Evolutionary conservation across 2,888 invertebrate species (phyloP).

Genomic region (Drosophila atripex): DNA sequence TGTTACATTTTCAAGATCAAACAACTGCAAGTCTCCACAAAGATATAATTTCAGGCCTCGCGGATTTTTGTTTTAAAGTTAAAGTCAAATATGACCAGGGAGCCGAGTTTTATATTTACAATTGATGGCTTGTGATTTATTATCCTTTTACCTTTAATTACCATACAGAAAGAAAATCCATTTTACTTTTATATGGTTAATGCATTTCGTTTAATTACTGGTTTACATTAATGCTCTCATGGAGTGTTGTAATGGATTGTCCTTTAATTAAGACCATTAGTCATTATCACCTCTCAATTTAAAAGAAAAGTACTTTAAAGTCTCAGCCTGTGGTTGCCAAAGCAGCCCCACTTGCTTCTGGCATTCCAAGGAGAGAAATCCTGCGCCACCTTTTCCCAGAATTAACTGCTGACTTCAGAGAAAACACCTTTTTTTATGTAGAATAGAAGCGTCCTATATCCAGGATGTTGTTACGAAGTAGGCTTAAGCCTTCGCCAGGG

Average conservation of each 20-base stretch:
- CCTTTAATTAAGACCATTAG: background rate
- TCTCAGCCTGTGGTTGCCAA: constrained; percentile 3
- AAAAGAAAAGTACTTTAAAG: background rate
- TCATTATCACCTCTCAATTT: background rate
- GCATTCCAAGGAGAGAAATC: background rate
- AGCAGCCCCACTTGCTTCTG: background rate
- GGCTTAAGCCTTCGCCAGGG: constrained; percentile 33
- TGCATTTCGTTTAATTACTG: background rate
- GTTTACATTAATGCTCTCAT: background rate
- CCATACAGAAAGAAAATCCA: background rate
- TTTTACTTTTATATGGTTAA: background rate
- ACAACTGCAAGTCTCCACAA: no score
- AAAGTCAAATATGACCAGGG: no score
- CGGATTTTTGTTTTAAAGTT: no score
- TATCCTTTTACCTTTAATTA: background rate
- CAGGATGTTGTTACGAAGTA: constrained; percentile 11
- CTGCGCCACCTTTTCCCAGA: background rate
- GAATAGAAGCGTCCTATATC: background rate
- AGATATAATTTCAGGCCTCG: no score
- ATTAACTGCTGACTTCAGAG: constrained; percentile 4
- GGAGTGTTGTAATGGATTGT: background rate
- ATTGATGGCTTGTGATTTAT: background rate
- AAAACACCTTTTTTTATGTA: background rate
- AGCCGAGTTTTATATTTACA: no score
- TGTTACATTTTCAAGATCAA: no score